These are phyloP conservation scores for Nesidiocoris tenuis DNA, from an alignment of 2,888 invertebrate genomes.

Conservation along the genomic window DNA sequence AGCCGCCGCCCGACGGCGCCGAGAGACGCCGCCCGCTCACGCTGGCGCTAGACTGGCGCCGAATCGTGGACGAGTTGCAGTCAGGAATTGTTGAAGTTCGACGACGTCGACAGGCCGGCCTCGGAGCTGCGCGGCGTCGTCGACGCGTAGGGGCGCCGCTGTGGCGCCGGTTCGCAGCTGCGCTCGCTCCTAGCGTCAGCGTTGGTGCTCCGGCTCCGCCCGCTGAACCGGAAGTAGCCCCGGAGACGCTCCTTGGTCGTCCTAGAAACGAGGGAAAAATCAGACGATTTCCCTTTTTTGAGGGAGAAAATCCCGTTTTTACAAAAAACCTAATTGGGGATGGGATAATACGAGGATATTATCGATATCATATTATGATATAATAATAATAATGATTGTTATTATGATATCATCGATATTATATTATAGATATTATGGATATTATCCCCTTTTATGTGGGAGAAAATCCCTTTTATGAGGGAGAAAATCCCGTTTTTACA, in stretches of 20 bases:
- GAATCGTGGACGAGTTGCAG: constrained; percentile 47
- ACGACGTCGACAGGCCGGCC: constrained; percentile 34
- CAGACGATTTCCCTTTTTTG: no score
- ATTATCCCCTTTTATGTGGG: no score
- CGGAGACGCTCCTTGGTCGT: constrained; percentile 61
- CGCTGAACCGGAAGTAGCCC: constrained; percentile 61
- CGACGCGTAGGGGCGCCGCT: constrained; percentile 6
- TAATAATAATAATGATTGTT: no score
- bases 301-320: no score
- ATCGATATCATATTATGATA: no score
- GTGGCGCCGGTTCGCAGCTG: constrained; percentile 20
- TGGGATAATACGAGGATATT: no score
- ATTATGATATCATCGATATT: no score
- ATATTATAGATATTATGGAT: no score
- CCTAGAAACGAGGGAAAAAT: constrained; percentile 53
- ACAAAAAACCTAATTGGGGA: no score
- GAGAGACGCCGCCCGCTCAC: neutral
- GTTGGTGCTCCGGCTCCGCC: constrained; percentile 55
- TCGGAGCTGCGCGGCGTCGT: constrained; percentile 36
- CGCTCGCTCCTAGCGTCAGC: constrained; percentile 18
- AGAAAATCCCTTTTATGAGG: no score
- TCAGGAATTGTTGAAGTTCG: constrained; percentile 45
- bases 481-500: no score
- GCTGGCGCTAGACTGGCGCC: constrained; percentile 34
- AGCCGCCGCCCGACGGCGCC: neutral